Evolutionary conservation across 2,797 vertebrate genomes (phyloP), one percentile per base, ranked within the genome.

Genomic region (Sebastes reedi): DNA sequence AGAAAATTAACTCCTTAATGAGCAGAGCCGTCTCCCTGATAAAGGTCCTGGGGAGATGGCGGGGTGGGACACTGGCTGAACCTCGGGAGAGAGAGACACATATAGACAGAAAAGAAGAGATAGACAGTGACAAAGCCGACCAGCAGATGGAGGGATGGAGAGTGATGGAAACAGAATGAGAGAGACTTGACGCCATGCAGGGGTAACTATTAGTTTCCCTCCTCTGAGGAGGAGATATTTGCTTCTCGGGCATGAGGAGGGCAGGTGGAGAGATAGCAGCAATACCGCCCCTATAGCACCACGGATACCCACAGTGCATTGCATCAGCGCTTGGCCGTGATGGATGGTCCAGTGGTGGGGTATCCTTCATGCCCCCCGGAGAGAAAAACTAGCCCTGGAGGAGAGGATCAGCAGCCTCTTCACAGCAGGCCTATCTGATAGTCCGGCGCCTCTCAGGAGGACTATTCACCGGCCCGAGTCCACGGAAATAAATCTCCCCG

Each of bases 1-100:
- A 93, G 90, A 91, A 94, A 94, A 93, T 95, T 94, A 96, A 96
- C 95, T 95, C 87, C 94, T 96, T 95, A 95, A 96, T 95, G 94
- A 96, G 95, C 92, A 95, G 90, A 94, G 94, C 82, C 61, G 91
- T 92, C 90, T 91, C 82, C 78, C 81, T 78, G 95, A 96, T 95
- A 95, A 95, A 89, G 88, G 92, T 85, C 90, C 89, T 86, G 89
- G 72, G 86, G 92, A 93, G 92, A 93, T 76, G 59, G 89, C 22
- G 71, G 88, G 86, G 85, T 60, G 83, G 87, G 81, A 90, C 85
- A 77, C 71, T 55, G 60, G 89, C 82, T 68, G 83, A 89, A 87
- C 80, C 84, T 55, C 39, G 71, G 79, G 70, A 83, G 82, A 69
- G 77, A 61, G 76, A 78, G 39, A 42, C 76, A 78, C 67, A 85